phyloP scores from a whole-genome alignment of 92 coral and sea anemone species.

The Epizoanthus rinbou region DNA sequence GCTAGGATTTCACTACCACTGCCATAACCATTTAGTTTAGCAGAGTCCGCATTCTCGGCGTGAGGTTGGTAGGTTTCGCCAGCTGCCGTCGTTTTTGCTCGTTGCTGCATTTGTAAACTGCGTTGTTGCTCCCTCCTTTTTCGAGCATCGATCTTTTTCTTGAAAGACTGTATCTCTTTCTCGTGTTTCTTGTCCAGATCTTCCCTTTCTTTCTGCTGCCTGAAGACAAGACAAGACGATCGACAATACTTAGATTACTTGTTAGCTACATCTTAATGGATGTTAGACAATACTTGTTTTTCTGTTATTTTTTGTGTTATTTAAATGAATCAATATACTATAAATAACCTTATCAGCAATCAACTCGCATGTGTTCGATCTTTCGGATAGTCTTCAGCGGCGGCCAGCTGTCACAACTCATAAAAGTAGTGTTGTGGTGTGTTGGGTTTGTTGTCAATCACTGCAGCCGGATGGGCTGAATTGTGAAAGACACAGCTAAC shows the following conservation, averaged over 20 bases:
- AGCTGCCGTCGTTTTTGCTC: conserved; percentile 52
- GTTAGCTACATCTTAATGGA: too few species aligned
- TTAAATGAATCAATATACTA: too few species aligned
- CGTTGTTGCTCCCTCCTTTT: conserved; percentile 58
- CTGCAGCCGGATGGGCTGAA: too few species aligned
- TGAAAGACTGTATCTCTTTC: conserved; percentile 63
- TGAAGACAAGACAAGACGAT: conserved; percentile 24
- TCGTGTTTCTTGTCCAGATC: conserved; percentile 84
- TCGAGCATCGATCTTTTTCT: conserved; percentile 70
- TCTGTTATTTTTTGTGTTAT: too few species aligned
- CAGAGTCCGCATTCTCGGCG: conserved; percentile 40
- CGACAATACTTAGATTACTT: not conserved
- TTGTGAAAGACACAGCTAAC: too few species aligned
- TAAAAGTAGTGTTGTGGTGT: too few species aligned
- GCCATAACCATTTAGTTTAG: conserved; percentile 67
- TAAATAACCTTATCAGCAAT: too few species aligned
- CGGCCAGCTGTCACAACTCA: too few species aligned
- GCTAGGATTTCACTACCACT: conserved; percentile 15
- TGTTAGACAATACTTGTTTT: too few species aligned
- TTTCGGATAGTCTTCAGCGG: too few species aligned
- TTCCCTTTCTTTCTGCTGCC: conserved; percentile 88
- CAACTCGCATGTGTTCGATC: too few species aligned
- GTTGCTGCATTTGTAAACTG: conserved; percentile 55
- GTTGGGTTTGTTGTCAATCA: too few species aligned
- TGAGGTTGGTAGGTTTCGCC: conserved; percentile 38